Evolutionary conservation across 1,140 invertebrate genomes (phyloP), one percentile per base, ranked within the genome.

Genomic region (Pseudomyrmex dendroicus): DNA sequence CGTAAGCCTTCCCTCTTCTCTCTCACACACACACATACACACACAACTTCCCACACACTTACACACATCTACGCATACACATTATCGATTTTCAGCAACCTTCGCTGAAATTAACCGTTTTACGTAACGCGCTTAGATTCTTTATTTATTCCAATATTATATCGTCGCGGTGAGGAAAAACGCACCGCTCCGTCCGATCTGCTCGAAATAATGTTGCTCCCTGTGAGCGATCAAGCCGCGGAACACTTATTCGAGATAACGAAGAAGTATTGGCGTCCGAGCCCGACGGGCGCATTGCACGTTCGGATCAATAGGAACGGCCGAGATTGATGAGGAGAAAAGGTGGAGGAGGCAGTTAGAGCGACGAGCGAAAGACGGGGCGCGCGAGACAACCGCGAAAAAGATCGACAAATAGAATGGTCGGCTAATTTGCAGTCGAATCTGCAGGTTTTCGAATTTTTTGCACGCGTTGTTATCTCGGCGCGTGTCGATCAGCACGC

Each of bases 51-150:
- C 35, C 35, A 35, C 35, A 35, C 35, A 35, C 20, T 20, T 20
- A 20, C 22, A 22, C 22, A 22, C 35, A 35, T 35, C 4, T 35
- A 35, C 5, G 5, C 35, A 15, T 67, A 68, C 67, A 50, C 66
- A 61, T 86, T 87, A 87, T 87, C 86, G 67, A 87, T 87, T 77
- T 59, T 82, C 12, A 22, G n/a, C 61, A 78, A 72, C 76, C 85
- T 86, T 76, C 77, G 72, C n/a, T 76, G 44, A 72, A 85, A 83
- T 66, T 67, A 73, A 61, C 50, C 57, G 25, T 54, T 83, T 72
- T 84, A 35, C 62, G 44, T 82, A 80, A 80, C 52, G 54, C 9
- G 54, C 9, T 35, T 62, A 64, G 63, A 86, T 64, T 63, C 74
- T 44, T 72, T 70, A 17, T 44, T 57, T 22, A 50, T 54, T 50